Conservation (phyloP, 1,140 invertebrate species). For the Neodiprion lecontei region DNA sequence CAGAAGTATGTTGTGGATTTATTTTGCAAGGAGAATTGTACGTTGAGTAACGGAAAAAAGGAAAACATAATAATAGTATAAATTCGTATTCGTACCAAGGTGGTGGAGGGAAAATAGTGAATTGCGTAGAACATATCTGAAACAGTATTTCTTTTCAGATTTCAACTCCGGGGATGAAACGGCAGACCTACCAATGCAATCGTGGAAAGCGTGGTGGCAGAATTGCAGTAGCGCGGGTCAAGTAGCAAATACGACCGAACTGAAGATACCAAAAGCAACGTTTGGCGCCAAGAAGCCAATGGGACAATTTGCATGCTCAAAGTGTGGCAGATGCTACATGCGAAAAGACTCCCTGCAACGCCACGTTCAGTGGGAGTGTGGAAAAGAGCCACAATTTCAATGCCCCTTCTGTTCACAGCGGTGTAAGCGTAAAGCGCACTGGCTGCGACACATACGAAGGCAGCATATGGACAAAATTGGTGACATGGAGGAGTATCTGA, state of each 20-base stretch:
- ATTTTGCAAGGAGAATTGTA: background rate
- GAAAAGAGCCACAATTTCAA: conserved; percentile 71
- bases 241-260: conserved; percentile 41
- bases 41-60: background rate
- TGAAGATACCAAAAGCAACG: conserved; percentile 50
- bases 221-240: conserved; percentile 27
- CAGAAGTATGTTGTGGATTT: conserved; percentile 26
- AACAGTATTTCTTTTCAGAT: conserved; percentile 38
- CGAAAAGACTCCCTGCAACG: conserved; percentile 71
- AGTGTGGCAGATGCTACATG: conserved; percentile 70
- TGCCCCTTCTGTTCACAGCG: conserved; percentile 70
- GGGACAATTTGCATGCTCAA: conserved; percentile 64
- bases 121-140: background rate
- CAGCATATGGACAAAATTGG: conserved; percentile 64
- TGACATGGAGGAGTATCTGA: conserved; percentile 50
- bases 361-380: conserved; percentile 73
- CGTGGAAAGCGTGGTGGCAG: conserved; percentile 34
- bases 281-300: conserved; percentile 33
- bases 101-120: too few species aligned
- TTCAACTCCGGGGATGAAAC: conserved; percentile 31
- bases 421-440: conserved; percentile 67
- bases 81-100: too few species aligned
- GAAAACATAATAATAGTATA: too few species aligned
- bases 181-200: conserved; percentile 44
- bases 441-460: conserved; percentile 65